phyloP scores from a whole-genome alignment of 1,140 invertebrate species.

The Drosophila eugracilis region DNA sequence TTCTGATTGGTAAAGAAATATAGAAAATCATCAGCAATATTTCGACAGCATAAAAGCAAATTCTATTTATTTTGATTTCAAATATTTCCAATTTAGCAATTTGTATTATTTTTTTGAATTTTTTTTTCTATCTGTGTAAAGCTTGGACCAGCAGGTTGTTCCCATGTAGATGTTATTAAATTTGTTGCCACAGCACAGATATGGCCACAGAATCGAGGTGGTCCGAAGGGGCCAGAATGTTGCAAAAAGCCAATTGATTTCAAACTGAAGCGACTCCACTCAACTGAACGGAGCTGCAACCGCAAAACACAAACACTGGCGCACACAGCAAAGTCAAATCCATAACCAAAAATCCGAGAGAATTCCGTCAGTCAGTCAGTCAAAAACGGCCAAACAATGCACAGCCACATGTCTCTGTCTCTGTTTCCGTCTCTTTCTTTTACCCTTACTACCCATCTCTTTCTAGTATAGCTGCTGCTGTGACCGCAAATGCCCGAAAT shows the following conservation, averaged over 20 bases:
- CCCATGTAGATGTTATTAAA: constrained; percentile 52
- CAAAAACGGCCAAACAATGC: constrained; percentile 59
- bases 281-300: constrained; percentile 13
- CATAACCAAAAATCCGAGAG: constrained; percentile 63
- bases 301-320: constrained; percentile 36
- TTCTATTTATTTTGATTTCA: not conserved
- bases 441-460: constrained; percentile 1
- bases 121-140: not conserved
- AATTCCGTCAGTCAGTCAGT: constrained; percentile 57
- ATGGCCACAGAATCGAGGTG: constrained; percentile 20
- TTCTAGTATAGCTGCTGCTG: constrained; percentile 16
- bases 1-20: no score
- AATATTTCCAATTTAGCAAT: not conserved
- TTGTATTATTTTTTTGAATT: no score
- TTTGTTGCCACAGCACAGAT: constrained; percentile 33
- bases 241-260: constrained; percentile 49
- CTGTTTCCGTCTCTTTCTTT: constrained; percentile 7
- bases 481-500: constrained; percentile 75
- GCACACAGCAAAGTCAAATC: constrained; percentile 42
- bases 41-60: no score
- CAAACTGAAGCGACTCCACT: constrained; percentile 33
- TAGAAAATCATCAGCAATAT: no score
- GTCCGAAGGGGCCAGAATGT: constrained; percentile 16
- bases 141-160: constrained; percentile 8
- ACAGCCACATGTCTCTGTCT: constrained; percentile 22